A percentile compares a stretch with the other conserved stretches of the same genome.
These are phyloP conservation scores for Austrolebias charrua DNA, from an alignment of 2,797 vertebrate species.

Conservation along the genomic window DNA sequence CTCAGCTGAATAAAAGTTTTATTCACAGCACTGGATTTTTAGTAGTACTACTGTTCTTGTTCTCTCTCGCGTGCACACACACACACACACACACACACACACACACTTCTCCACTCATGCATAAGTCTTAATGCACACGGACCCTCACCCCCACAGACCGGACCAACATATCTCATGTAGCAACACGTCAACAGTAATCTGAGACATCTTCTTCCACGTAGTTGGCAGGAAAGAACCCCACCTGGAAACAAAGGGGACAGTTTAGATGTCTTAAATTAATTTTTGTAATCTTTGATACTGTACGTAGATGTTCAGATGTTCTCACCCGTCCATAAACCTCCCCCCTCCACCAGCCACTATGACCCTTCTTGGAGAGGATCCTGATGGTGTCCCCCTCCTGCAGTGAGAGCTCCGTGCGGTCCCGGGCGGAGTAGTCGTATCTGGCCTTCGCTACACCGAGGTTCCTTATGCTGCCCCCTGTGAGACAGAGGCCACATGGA, in stretches of 20 bases:
- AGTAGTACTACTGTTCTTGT: slow-evolving; percentile 3
- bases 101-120: slow-evolving; percentile 40
- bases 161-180: slow-evolving; percentile 11
- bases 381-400: slow-evolving; percentile 90
- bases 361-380: slow-evolving; percentile 90
- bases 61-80: slow-evolving; percentile 14
- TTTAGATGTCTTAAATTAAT: not conserved
- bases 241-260: slow-evolving; percentile 64
- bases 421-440: slow-evolving; percentile 91
- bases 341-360: slow-evolving; percentile 93
- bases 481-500: slow-evolving; percentile 19
- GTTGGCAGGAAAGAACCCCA: slow-evolving; percentile 92
- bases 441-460: slow-evolving; percentile 86
- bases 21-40: slow-evolving; percentile 56
- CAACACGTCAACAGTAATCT: slow-evolving; percentile 86
- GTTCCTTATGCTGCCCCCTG: slow-evolving; percentile 77
- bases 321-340: slow-evolving; percentile 92
- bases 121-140: slow-evolving; percentile 37
- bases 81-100: too few relatives aligned
- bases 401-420: slow-evolving; percentile 88
- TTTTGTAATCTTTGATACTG: not conserved
- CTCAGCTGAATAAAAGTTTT: slow-evolving; percentile 41
- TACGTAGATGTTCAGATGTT: not conserved
- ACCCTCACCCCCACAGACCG: slow-evolving; percentile 1
- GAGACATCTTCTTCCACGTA: slow-evolving; percentile 95